phyloP scores from a whole-genome alignment of 1,140 invertebrate species.

The Bathynomus jamesi region DNA sequence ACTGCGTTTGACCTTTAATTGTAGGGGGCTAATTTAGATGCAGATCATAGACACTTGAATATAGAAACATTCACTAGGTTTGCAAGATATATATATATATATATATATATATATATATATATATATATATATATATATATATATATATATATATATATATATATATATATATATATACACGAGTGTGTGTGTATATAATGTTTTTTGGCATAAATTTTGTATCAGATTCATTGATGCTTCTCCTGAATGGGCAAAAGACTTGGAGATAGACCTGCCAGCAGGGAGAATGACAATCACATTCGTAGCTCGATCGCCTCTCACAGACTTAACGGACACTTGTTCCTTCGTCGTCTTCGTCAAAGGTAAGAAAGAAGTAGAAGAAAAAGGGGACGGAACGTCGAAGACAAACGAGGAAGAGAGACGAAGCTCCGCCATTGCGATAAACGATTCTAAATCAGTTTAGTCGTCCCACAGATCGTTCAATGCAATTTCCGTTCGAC shows the following conservation, averaged over 20 bases:
- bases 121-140: constrained; percentile 3
- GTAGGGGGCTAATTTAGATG: too few species aligned
- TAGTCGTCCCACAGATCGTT: too few species aligned
- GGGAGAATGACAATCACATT: constrained; percentile 55
- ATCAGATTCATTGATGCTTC: constrained; percentile 53
- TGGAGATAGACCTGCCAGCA: constrained; percentile 53
- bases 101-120: constrained; percentile 3
- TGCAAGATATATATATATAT: neutral
- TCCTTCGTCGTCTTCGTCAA: constrained; percentile 55
- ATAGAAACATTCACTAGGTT: too few species aligned
- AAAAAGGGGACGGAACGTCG: too few species aligned
- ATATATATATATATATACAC: neutral
- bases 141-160: constrained; percentile 3
- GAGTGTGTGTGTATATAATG: neutral
- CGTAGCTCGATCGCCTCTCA: constrained; percentile 52
- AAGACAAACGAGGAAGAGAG: too few species aligned
- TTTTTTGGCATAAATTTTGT: too few species aligned
- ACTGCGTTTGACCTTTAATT: too few species aligned
- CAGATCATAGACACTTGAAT: too few species aligned
- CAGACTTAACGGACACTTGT: constrained; percentile 52
- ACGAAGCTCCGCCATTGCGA: too few species aligned
- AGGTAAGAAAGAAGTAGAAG: too few species aligned
- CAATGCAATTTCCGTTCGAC: too few species aligned
- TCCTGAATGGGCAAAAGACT: constrained; percentile 56
- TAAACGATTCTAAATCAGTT: too few species aligned